Percentiles rank a stretch among this genome's conserved stretches.
Evolutionary conservation across 1,140 invertebrate species (phyloP).

Genomic region (Drosophila nigrodunni): DNA sequence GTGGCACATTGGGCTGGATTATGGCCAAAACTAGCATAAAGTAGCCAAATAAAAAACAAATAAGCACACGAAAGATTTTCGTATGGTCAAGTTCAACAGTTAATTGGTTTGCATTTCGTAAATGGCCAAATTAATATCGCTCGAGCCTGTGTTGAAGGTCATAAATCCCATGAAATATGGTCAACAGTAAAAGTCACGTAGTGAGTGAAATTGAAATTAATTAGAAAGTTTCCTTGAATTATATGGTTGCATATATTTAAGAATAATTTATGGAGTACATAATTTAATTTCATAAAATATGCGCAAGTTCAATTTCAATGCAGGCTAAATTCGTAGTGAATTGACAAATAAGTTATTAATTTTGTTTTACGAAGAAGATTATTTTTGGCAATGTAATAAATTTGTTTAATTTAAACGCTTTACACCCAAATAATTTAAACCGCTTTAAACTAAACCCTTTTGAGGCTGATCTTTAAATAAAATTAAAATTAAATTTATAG

Average conservation of each 20-base stretch:
- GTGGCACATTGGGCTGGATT: slow-evolving; percentile 59
- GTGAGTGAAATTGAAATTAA: background rate
- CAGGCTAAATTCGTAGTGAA: too few relatives aligned
- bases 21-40: slow-evolving; percentile 60
- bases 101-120: slow-evolving; percentile 3
- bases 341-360: background rate
- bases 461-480: too few relatives aligned
- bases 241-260: background rate
- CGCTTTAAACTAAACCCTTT: too few relatives aligned
- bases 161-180: background rate
- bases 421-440: too few relatives aligned
- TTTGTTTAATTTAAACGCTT: too few relatives aligned
- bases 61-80: slow-evolving; percentile 11
- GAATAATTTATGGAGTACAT: background rate
- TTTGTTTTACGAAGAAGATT: too few relatives aligned
- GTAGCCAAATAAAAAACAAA: slow-evolving; percentile 26
- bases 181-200: background rate
- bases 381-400: too few relatives aligned
- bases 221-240: background rate
- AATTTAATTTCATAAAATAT: background rate
- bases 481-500: too few relatives aligned
- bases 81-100: slow-evolving; percentile 13
- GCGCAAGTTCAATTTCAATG: background rate
- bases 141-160: background rate
- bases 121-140: background rate